Evolutionary conservation across 1,140 invertebrate species (phyloP), one percentile per base, ranked within the genome.

Genomic region (Atta colombica): DNA sequence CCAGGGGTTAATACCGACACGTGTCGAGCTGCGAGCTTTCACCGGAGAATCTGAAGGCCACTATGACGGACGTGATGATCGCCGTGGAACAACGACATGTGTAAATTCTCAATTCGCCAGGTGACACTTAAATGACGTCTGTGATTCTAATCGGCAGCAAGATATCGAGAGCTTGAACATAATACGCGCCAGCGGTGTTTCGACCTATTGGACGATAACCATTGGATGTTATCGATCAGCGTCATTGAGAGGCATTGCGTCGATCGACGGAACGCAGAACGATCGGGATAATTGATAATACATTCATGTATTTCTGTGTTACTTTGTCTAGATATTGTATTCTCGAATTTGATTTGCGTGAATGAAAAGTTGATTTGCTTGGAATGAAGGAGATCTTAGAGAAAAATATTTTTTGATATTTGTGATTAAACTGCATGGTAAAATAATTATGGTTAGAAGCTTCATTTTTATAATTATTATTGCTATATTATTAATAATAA

Each of bases 11-110:
- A 69, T 31, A 3, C 45, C 16, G 61, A 68, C 77, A 69, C 77
- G 77, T 80, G 77, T 78, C 60, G 60, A 49, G 77, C 8, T n/a
- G 18, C 28, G 49, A 69, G 49, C 77, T 69, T 80, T 80, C 77
- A 69, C 77, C 21, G n/a, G 18, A 16, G 77, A 51, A 78, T 49
- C 75, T 18, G 77, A 78, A 78, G 77, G 77, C 77, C 77, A 51
- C 61, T 31, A 53, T 18, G 72, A 7, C n/a, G 65, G 28, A 35
- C 61, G 60, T 39, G 39, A 51, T 8, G 18, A 31, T 72, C 51
- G 51, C 6, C 18, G 63, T 16, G 39, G 39, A 49, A 61, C 60
- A 49, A 68, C 63, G 63, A 58, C 49, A 58, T 51, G 77, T 71
- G 49, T 58, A 69, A 55, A 69, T 81, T 55, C n/a, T n/a, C 45